phyloP scores from a whole-genome alignment of 1,140 invertebrate species.

The Bombus fervidus region DNA sequence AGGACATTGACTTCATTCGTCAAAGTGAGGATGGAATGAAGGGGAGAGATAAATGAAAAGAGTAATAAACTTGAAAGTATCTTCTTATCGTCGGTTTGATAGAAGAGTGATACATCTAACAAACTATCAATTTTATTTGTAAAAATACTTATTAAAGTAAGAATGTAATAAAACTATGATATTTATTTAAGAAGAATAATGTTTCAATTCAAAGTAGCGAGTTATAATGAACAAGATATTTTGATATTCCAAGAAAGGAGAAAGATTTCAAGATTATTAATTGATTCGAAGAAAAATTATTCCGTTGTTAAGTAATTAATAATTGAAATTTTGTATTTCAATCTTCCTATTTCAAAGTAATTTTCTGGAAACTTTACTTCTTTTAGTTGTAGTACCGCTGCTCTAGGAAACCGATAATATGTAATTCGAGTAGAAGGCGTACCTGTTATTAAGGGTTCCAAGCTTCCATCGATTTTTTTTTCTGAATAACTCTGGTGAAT shows the following conservation, averaged over 20 bases:
- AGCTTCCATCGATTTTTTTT: neutral
- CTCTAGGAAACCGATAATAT: neutral
- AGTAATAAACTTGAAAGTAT: neutral
- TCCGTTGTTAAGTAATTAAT: no score
- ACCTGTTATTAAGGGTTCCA: neutral
- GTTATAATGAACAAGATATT: no score
- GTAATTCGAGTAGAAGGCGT: neutral
- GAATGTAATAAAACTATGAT: no score
- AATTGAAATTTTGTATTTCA: no score
- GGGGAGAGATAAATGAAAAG: neutral
- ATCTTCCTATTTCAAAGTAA: neutral
- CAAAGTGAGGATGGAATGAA: neutral
- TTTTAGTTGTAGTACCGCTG: neutral
- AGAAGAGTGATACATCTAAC: no score
- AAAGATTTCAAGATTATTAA: no score
- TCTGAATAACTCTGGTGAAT: neutral
- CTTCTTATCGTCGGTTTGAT: neutral
- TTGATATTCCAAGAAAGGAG: no score
- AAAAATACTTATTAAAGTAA: no score
- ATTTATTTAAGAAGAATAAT: no score
- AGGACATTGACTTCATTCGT: slow-evolving; percentile 31
- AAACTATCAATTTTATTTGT: no score
- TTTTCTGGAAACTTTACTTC: neutral
- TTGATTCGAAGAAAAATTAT: no score
- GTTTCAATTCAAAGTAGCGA: no score